Evolutionary conservation across 2,113 vertebrate genomes (phyloP).

Genomic region (Neotragus pygmaeus): DNA sequence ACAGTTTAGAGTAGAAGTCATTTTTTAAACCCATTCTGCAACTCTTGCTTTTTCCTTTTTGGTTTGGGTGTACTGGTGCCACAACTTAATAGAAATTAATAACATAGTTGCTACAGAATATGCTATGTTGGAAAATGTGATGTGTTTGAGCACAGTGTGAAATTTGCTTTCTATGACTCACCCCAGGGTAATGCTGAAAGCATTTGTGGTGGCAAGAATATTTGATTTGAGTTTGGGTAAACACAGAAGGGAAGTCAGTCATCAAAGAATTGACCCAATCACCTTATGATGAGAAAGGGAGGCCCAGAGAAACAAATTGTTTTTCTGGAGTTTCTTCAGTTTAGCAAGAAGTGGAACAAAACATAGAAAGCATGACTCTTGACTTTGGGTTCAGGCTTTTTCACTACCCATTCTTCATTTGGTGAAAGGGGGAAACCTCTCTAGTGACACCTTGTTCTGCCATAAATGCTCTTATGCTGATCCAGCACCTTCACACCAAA

Average conservation of each 20-base stretch:
- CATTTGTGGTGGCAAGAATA: not conserved
- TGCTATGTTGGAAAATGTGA: not conserved
- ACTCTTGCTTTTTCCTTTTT: not conserved
- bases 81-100: not conserved
- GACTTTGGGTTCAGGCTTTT: not conserved
- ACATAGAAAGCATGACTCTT: not conserved
- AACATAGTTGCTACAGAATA: not conserved
- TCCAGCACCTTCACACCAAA: not conserved
- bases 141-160: not conserved
- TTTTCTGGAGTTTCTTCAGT: not conserved
- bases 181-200: not conserved
- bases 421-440: not conserved
- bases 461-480: not conserved
- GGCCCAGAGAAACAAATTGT: not conserved
- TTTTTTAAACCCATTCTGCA: not conserved
- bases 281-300: not conserved
- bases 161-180: slow-evolving; percentile 28
- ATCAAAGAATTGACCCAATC: slow-evolving; percentile 19
- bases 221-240: not conserved
- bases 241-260: not conserved
- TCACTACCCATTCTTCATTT: not conserved
- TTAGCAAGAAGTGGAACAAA: not conserved
- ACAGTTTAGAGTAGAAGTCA: not conserved
- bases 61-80: not conserved
- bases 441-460: not conserved